Evolutionary conservation across 2,113 vertebrate genomes (phyloP), one percentile per base, ranked within the genome.

Genomic region (Boleophthalmus pectinirostris): DNA sequence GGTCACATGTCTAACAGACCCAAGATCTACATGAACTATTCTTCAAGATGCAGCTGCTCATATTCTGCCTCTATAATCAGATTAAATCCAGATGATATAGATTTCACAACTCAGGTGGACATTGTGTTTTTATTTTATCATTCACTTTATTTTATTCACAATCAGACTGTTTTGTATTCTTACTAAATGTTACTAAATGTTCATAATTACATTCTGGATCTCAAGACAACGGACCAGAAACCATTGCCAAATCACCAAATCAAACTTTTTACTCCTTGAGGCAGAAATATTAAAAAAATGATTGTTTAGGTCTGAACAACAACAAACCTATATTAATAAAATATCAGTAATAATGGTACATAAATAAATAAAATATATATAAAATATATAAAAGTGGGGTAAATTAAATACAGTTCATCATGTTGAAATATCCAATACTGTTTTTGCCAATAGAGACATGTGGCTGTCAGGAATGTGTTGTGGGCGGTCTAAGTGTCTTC

Each of bases 21-120:
- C 2, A 1, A 57, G 66, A 60, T 73, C 81, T 88, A 90, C 75
- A 86, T 90, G 84, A 69, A n/a, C 0, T 47, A 71, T 83, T 89
- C 90, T 84, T 88, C 66, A 84, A 90, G 88, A 90, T 86, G 84
- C 58, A 79, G 81, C 73, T 82, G 82, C 87, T 90, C 86, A 82
- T 86, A 53, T 82, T 83, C 81, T 87, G 85, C 3, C 21, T 0
- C 85, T 81, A 83, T 82, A 88, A 78, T 92, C 89, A 87, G 80
- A 75, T 76, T 61, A 90, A 93, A 93, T 92, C 90, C 83, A 87
- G 91, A 92, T 92, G 91, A 91, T 86, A 84, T 66, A 60, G 66
- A 74, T 67, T 66, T 74, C 75, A 78, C 79, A 8, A 7, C 85
- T 75, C 72, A 60, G 47, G 54, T 14, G 15, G 45, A 67, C 24